phyloP scores from a whole-genome alignment of 2,113 vertebrate species.

The Indicator maculatus region DNA sequence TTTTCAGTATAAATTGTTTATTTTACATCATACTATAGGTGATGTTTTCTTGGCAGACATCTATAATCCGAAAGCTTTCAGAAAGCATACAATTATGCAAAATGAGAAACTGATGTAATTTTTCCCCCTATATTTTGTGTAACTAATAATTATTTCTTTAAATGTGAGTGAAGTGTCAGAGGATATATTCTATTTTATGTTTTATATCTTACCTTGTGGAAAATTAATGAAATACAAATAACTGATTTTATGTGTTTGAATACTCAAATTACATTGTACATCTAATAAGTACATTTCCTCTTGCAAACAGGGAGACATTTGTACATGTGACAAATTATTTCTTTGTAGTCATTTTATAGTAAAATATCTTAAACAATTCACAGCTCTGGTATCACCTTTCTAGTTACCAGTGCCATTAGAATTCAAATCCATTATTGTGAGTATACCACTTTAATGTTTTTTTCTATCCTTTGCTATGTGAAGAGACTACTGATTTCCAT shows the following conservation, averaged over 20 bases:
- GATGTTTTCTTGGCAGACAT: background rate
- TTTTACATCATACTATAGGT: background rate
- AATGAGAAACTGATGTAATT: accelerated
- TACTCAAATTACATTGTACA: background rate
- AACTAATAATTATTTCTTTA: background rate
- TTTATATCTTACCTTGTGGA: background rate
- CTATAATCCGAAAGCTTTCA: background rate
- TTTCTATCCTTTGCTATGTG: background rate
- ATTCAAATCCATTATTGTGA: background rate
- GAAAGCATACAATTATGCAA: background rate
- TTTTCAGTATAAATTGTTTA: background rate
- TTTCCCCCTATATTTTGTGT: background rate
- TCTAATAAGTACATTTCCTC: background rate
- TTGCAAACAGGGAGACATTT: background rate
- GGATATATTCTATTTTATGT: background rate
- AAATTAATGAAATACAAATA: background rate
- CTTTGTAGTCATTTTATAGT: background rate
- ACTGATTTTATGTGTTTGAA: background rate
- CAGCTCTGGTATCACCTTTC: background rate
- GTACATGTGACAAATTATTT: background rate
- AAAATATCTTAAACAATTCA: background rate
- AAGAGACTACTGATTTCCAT: background rate
- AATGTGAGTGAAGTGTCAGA: background rate
- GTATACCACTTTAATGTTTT: background rate
- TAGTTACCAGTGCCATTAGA: background rate